These are phyloP conservation scores for Chymomyza fuscimana DNA, from an alignment of 2,888 invertebrate species.

Conservation along the genomic window DNA sequence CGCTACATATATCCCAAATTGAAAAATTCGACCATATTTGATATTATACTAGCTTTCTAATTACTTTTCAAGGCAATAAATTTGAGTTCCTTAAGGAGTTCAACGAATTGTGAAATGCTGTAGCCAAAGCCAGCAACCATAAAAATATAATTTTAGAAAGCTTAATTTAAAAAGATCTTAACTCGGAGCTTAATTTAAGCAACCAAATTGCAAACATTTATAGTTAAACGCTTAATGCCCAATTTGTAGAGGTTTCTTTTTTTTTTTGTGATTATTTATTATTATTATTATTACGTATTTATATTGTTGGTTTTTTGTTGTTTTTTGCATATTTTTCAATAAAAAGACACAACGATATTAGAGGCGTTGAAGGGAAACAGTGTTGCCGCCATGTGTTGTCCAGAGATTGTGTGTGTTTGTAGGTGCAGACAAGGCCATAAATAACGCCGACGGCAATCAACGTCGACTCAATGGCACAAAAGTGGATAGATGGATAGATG, in stretches of 20 bases:
- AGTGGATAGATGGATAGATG: conserved; percentile 10
- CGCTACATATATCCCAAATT: too few species aligned
- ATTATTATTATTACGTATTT: background rate
- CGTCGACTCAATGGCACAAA: conserved; percentile 10
- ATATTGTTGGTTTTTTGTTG: background rate
- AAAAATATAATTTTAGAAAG: background rate
- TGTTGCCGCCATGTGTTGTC: background rate
- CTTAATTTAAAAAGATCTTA: background rate
- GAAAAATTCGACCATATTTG: too few species aligned
- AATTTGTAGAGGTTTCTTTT: background rate
- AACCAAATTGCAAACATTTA: background rate
- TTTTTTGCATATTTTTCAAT: background rate
- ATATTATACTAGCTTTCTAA: too few species aligned
- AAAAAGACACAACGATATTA: background rate
- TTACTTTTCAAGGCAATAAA: too few species aligned
- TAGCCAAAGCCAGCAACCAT: background rate
- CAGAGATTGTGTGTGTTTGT: background rate
- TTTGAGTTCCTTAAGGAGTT: too few species aligned
- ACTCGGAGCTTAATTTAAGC: background rate
- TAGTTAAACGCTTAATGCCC: background rate
- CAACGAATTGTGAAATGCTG: too few species aligned
- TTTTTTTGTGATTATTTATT: background rate
- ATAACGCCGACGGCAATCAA: conserved; percentile 46
- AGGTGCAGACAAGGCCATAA: conserved; percentile 26
- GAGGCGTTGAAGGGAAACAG: background rate